phyloP scores from a whole-genome alignment of 2,113 vertebrate species.

The Labrus mixtus region DNA sequence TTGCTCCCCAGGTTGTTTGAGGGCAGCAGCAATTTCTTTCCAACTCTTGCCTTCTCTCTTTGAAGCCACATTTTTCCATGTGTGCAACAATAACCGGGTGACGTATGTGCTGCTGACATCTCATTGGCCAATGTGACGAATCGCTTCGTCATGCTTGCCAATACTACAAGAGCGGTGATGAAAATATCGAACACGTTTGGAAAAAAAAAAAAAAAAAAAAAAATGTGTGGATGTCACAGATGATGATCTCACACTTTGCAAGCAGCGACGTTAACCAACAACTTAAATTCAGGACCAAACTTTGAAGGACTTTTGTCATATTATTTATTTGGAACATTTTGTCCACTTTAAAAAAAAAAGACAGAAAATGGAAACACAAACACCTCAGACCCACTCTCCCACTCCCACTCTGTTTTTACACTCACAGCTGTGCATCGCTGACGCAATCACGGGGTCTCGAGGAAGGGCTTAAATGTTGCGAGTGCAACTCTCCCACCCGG shows the following conservation, averaged over 20 bases:
- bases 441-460: constrained; percentile 39
- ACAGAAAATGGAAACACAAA: neutral
- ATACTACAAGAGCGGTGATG: neutral
- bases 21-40: constrained; percentile 10
- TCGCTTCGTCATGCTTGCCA: neutral
- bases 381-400: neutral
- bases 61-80: constrained; percentile 21
- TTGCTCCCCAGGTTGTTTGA: constrained; percentile 18
- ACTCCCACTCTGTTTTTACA: constrained; percentile 7
- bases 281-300: neutral
- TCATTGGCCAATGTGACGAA: constrained; percentile 11
- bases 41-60: constrained; percentile 12
- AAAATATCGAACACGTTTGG: neutral
- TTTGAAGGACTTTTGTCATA: neutral
- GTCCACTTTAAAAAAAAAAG: too few relatives aligned
- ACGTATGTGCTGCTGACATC: constrained; percentile 5
- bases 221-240: neutral
- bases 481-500: constrained; percentile 42
- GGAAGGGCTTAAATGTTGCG: constrained; percentile 50
- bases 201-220: neutral
- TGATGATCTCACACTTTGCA: neutral
- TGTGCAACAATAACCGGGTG: neutral
- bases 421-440: constrained; percentile 65
- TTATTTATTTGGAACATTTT: neutral
- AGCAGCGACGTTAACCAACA: neutral